Evolutionary conservation across 2,888 invertebrate genomes (phyloP).

Genomic region (Parnassius orleans): DNA sequence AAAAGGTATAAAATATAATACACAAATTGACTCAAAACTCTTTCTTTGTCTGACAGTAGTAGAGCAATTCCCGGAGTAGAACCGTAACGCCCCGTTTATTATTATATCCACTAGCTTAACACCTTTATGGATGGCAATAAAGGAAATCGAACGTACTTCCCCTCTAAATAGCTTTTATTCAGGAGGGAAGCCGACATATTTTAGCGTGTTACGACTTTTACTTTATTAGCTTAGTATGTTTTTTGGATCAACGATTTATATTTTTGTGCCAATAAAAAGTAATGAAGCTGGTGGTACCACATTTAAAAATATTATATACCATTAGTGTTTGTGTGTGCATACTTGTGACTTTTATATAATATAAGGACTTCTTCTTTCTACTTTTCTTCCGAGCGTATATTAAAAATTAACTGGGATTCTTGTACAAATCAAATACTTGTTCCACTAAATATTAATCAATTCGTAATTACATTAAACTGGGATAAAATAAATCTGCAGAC

Average conservation of each 20-base stretch:
- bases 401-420: no score
- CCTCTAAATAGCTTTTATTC: conserved; percentile 42
- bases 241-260: conserved; percentile 8
- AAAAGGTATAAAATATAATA: neutral
- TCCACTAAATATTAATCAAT: neutral
- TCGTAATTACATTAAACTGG: neutral
- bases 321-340: no score
- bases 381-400: no score
- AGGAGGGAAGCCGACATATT: conserved; percentile 32
- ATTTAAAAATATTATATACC: no score
- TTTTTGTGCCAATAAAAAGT: neutral
- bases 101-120: conserved; percentile 36
- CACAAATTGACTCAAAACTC: neutral
- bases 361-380: no score
- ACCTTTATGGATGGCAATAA: conserved; percentile 45
- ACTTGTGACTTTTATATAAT: no score
- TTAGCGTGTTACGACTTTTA: conserved; percentile 33
- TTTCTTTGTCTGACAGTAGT: neutral
- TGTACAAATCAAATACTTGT: no score
- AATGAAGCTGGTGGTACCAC: no score
- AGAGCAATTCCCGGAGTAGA: conserved; percentile 9
- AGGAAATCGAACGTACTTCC: conserved; percentile 59
- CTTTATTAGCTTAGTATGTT: conserved; percentile 28
- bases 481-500: conserved; percentile 1
- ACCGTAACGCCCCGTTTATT: conserved; percentile 24